Evolutionary conservation across 2,888 invertebrate genomes (phyloP).

Genomic region (Merodon equestris): DNA sequence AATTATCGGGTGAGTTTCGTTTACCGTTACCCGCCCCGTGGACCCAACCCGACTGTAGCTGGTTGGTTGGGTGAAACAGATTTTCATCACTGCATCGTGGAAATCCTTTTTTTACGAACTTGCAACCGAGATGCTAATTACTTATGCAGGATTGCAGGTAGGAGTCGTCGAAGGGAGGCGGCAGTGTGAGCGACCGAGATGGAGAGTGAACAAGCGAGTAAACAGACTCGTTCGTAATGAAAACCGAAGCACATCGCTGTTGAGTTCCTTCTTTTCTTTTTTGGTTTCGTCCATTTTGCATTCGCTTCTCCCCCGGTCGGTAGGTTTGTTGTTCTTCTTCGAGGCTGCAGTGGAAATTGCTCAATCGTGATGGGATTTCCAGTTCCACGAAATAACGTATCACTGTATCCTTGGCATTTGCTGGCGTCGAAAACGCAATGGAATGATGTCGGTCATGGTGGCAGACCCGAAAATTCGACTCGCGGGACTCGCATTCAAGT

Average conservation of each 20-base stretch:
- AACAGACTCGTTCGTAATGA: constrained; percentile 15
- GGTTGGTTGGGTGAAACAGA: too few species aligned
- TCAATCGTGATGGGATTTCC: constrained; percentile 61
- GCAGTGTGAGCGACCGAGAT: too few species aligned
- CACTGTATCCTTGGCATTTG: constrained; percentile 38
- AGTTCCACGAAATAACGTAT: constrained; percentile 50
- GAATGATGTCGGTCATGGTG: constrained; percentile 17
- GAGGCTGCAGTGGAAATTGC: constrained; percentile 43
- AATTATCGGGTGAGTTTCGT: constrained; percentile 41
- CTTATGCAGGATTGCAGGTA: constrained; percentile 35
- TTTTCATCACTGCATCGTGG: constrained; percentile 12
- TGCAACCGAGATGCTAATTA: constrained; percentile 42
- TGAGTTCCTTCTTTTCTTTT: not conserved
- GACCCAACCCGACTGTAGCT: too few species aligned
- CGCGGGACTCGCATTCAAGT: constrained; percentile 17
- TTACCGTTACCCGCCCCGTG: not conserved
- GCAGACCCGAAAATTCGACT: too few species aligned
- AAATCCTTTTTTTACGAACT: constrained; percentile 38
- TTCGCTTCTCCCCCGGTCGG: constrained; percentile 3
- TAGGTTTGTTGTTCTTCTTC: not conserved
- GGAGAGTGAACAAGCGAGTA: not conserved
- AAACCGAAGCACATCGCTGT: not conserved
- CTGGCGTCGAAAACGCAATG: not conserved
- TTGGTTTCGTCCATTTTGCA: constrained; percentile 3
- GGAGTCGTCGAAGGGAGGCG: not conserved